Percentiles rank a stretch among this genome's conserved stretches.
Evolutionary conservation across 2,888 invertebrate species (phyloP).

Genomic region (Chloroclystis v-ata): DNA sequence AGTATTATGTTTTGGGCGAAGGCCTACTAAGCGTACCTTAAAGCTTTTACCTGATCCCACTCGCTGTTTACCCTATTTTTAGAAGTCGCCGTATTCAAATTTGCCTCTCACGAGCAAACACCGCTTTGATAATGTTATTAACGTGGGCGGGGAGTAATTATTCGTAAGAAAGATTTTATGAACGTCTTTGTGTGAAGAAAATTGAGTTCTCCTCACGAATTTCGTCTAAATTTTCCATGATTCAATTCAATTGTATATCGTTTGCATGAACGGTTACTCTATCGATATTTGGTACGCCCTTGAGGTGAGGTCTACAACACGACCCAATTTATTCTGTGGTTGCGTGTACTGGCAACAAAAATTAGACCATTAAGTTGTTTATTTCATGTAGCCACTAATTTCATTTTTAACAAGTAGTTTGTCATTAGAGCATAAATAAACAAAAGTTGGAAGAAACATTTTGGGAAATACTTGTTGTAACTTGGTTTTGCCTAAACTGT

Average conservation of each 20-base stretch:
- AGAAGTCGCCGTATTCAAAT: conserved; percentile 13
- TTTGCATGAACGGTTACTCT: conserved; percentile 8
- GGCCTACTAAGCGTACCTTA: conserved; percentile 6
- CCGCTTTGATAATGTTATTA: conserved; percentile 25
- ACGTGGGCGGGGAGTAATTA: conserved; percentile 27
- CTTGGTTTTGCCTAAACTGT: too few species aligned
- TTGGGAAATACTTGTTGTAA: too few species aligned
- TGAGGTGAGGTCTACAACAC: conserved; percentile 9
- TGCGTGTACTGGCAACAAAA: conserved; percentile 11
- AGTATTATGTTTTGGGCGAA: not conserved
- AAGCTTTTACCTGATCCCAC: conserved; percentile 9
- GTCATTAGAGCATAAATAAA: not conserved
- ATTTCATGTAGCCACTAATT: conserved; percentile 6
- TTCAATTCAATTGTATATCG: conserved; percentile 7
- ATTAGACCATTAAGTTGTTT: conserved; percentile 11
- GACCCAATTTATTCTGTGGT: conserved; percentile 12
- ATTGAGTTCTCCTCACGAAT: conserved; percentile 18
- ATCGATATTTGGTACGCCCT: conserved; percentile 10
- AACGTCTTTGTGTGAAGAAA: conserved; percentile 17
- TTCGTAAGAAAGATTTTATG: conserved; percentile 24
- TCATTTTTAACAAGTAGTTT: conserved; percentile 3
- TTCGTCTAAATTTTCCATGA: conserved; percentile 3
- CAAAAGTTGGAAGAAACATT: conserved; percentile 1
- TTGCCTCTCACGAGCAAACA: conserved; percentile 20
- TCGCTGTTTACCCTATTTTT: conserved; percentile 13